Evolutionary conservation across 1,140 invertebrate species (phyloP).

Genomic region (Babylonia areolata): DNA sequence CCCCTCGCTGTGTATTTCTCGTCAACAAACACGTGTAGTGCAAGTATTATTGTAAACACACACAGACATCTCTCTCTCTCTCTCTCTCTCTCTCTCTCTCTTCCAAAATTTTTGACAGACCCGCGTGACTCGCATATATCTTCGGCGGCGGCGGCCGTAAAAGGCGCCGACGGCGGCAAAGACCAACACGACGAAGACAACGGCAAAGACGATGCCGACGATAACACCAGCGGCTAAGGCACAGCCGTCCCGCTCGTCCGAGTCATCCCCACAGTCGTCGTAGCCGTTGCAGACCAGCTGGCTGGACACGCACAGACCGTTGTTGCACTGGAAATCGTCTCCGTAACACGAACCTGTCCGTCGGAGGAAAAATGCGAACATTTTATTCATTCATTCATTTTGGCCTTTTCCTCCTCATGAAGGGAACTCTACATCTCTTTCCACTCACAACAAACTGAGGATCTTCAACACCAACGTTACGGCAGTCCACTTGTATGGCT

Average conservation of each 20-base stretch:
- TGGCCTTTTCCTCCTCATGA: no score
- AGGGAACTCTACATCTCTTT: no score
- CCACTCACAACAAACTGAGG: no score
- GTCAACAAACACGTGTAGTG: no score
- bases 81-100: no score
- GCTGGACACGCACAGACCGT: conserved; percentile 45
- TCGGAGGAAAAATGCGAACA: no score
- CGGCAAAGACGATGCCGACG: conserved; percentile 38
- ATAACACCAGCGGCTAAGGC: conserved; percentile 25
- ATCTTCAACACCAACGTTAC: no score
- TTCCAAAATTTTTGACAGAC: neutral
- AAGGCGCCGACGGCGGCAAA: neutral
- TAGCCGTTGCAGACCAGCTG: conserved; percentile 49
- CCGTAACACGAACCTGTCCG: conserved; percentile 18
- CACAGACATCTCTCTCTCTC: no score
- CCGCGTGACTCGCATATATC: neutral
- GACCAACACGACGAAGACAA: conserved; percentile 2
- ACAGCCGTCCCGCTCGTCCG: conserved; percentile 45
- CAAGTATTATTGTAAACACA: no score
- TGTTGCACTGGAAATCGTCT: conserved; percentile 48
- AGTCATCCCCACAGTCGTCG: conserved; percentile 58
- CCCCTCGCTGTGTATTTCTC: no score
- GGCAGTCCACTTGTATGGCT: no score
- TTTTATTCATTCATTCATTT: no score
- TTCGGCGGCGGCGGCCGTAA: neutral